Base-by-base conservation (phyloP, 2,113 vertebrate genomes). In the Gorsachius goisagi region DNA sequence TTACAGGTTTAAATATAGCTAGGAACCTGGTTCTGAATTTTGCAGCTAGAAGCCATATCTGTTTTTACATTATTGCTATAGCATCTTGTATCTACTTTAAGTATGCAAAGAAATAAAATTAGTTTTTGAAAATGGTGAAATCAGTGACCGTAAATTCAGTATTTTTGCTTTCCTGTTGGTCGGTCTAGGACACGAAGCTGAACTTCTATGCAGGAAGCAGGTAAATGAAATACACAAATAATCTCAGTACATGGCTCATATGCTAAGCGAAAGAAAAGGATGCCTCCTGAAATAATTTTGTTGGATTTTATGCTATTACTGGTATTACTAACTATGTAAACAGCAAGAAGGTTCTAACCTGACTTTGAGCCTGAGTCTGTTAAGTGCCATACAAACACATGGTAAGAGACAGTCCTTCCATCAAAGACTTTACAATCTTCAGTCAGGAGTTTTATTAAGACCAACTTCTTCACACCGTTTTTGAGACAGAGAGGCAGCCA, bases 401-500 rank as follows among this genome's bases (percentile, higher is more conserved):
- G 30, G 13, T 41, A 75, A 50, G 59, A 89, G 41, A 74, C 26
- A 78, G 62, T 28, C 26, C 7, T 44, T 82, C 85, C 71, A 95
- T 96, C 88, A 96, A 95, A 95, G 85, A 71, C 84, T 93, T 95
- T 90, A 78, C 37, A 49, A 59, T 92, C 56, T 84, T 44, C 66
- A 55, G 72, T 96, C 76, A 90, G 45, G 77, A 94, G 66, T 96
- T 96, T 92, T 91, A 23, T 68, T 94, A 89, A 88, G 26, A 79
- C 47, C 27, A 66, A 87, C 63, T 97, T 93, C 55, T 95, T 85
- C 71, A 93, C 77, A 79, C 83, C 6, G 8, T 83, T 95, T 97
- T 93, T 88, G 78, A 94, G 84, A 95, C 87, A 97, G 80, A 97
- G 81, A 90, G 58, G 84, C 81, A 97, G 90, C 79, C 90, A 97